Conservation (phyloP, 2,888 invertebrate genomes). For the Drosophila bunnanda region DNA sequence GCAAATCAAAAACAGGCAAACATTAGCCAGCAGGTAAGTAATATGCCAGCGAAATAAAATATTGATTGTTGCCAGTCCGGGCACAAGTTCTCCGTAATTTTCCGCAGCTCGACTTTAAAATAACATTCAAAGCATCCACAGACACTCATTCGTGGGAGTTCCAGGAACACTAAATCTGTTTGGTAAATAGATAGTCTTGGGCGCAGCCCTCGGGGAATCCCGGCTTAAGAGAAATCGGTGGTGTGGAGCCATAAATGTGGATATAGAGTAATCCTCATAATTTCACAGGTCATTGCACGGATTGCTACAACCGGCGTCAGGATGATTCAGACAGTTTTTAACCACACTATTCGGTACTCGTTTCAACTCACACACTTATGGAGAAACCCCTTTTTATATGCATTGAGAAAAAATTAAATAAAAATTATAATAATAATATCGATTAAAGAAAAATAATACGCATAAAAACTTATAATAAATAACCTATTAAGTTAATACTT, state of each 20-base stretch:
- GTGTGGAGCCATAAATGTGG: slow-evolving; percentile 1
- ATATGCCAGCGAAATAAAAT: slow-evolving; percentile 1
- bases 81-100: slow-evolving; percentile 7
- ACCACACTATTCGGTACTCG: slow-evolving; percentile 18
- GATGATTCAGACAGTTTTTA: slow-evolving; percentile 39
- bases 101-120: slow-evolving; percentile 9
- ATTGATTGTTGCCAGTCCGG: slow-evolving; percentile 6
- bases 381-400: slow-evolving; percentile 1
- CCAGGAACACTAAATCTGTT: slow-evolving; percentile 10
- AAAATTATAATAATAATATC: no score
- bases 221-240: not conserved
- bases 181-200: not conserved
- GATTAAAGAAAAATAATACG: no score
- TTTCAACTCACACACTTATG: not conserved
- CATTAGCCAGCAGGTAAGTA: slow-evolving; percentile 4
- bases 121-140: slow-evolving; percentile 3
- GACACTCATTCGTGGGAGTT: not conserved
- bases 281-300: slow-evolving; percentile 64
- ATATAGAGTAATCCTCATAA: slow-evolving; percentile 44
- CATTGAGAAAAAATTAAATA: slow-evolving; percentile 1
- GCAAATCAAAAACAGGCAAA: slow-evolving; percentile 25
- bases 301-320: slow-evolving; percentile 43
- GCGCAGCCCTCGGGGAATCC: slow-evolving; percentile 3
- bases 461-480: no score
- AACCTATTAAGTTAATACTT: no score